These are phyloP conservation scores for Drosophila borealis DNA, from an alignment of 2,888 invertebrate species.

Conservation along the genomic window DNA sequence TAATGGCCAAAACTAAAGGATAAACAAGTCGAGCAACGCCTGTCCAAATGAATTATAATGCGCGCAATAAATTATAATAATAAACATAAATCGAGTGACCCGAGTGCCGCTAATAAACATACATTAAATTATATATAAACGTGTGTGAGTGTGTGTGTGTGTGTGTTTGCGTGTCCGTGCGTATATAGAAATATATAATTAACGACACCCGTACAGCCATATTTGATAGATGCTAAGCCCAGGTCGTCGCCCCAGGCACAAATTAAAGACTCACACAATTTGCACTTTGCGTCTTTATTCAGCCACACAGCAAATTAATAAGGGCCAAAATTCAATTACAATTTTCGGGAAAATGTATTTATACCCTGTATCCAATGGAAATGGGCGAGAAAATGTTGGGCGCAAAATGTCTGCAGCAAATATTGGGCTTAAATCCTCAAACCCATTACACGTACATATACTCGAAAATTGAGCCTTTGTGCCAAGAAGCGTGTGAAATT, in stretches of 20 bases:
- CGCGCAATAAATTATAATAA: slow-evolving; percentile 67
- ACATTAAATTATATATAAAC: slow-evolving; percentile 26
- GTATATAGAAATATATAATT: slow-evolving; percentile 48
- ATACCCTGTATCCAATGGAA: neutral
- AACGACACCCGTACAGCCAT: slow-evolving; percentile 53
- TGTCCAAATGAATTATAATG: slow-evolving; percentile 70
- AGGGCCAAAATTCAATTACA: slow-evolving; percentile 28
- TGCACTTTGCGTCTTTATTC: slow-evolving; percentile 16
- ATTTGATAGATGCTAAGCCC: slow-evolving; percentile 60
- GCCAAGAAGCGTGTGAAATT: no score
- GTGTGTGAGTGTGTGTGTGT: neutral
- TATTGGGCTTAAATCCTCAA: neutral
- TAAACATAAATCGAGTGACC: slow-evolving; percentile 65
- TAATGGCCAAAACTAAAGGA: slow-evolving; percentile 64
- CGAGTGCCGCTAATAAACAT: slow-evolving; percentile 47
- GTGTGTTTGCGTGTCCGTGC: neutral
- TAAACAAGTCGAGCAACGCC: slow-evolving; percentile 40
- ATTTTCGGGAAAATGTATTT: slow-evolving; percentile 3
- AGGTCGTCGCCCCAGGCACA: slow-evolving; percentile 8
- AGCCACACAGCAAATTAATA: slow-evolving; percentile 29
- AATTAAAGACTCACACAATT: slow-evolving; percentile 27
- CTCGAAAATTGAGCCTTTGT: no score
- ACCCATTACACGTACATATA: no score
- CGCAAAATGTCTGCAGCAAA: neutral
- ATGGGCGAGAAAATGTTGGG: neutral